Conservation (phyloP, 2,113 vertebrate genomes). For the Ammodytes marinus region DNA sequence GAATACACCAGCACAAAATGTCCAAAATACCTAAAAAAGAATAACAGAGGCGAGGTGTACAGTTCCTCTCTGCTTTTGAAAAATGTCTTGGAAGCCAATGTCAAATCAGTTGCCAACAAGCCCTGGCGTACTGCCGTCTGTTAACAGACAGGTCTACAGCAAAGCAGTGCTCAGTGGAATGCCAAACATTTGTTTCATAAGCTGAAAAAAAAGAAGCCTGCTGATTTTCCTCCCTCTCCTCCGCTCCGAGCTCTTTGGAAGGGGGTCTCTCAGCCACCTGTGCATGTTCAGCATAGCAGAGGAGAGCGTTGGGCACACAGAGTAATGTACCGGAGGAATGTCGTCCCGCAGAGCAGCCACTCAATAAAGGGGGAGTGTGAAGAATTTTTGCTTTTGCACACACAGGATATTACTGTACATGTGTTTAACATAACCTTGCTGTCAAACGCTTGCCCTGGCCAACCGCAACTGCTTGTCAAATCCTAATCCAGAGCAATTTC, state of each 20-base stretch:
- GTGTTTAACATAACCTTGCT: conserved; percentile 72
- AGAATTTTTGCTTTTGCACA: conserved; percentile 70
- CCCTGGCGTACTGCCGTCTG: conserved; percentile 61
- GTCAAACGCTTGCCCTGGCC: conserved; percentile 46
- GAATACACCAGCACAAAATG: conserved; percentile 37
- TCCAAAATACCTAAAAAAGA: conserved; percentile 61
- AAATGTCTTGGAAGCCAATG: conserved; percentile 54
- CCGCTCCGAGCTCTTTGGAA: conserved; percentile 50
- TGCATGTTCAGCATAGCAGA: conserved; percentile 80
- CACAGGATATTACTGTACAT: conserved; percentile 79
- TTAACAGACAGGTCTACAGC: conserved; percentile 79
- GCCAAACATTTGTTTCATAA: conserved; percentile 81
- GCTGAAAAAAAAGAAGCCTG: conserved; percentile 67
- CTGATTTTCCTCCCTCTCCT: conserved; percentile 70
- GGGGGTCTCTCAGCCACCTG: conserved; percentile 76
- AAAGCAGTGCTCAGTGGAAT: conserved; percentile 76
- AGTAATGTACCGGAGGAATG: conserved; percentile 72
- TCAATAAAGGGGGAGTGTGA: conserved; percentile 78
- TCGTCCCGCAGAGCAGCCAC: conserved; percentile 71
- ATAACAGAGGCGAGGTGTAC: conserved; percentile 59
- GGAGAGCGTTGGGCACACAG: conserved; percentile 49
- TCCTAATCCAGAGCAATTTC: conserved; percentile 69
- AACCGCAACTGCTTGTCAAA: conserved; percentile 57
- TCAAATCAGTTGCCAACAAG: conserved; percentile 69
- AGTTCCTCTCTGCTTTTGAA: conserved; percentile 52